Conservation (phyloP, 1,140 invertebrate genomes). For the Lycorma delicatula region DNA sequence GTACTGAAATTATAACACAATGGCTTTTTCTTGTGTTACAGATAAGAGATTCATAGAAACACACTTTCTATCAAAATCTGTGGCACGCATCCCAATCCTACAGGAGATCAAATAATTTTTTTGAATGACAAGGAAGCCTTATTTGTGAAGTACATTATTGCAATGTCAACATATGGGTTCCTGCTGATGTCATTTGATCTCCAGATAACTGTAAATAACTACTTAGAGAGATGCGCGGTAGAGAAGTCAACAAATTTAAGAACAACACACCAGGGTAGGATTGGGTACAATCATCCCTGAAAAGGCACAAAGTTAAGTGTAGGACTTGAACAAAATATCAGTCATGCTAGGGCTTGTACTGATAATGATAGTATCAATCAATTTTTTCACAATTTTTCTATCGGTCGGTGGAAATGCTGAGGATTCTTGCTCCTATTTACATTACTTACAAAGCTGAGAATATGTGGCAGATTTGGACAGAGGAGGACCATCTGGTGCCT, state of each 20-base stretch:
- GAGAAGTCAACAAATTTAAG: not conserved
- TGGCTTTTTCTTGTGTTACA: too few species aligned
- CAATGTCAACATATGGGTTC: too few species aligned
- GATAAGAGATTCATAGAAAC: too few species aligned
- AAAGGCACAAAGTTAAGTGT: not conserved
- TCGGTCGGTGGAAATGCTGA: constrained; percentile 22
- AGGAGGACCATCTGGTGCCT: constrained; percentile 30
- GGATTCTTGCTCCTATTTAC: constrained; percentile 31
- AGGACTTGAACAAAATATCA: not conserved
- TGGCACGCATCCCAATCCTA: too few species aligned
- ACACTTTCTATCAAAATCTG: too few species aligned
- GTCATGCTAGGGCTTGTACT: not conserved
- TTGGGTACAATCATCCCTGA: not conserved
- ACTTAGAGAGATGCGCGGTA: not conserved
- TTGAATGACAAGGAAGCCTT: too few species aligned
- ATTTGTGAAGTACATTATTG: too few species aligned
- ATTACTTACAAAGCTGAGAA: constrained; percentile 36
- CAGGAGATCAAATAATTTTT: too few species aligned
- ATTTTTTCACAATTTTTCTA: constrained; percentile 11
- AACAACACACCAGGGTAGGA: not conserved
- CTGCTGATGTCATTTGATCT: too few species aligned
- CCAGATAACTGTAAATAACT: too few species aligned
- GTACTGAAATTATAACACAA: too few species aligned
- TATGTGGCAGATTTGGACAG: constrained; percentile 34
- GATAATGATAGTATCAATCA: not conserved